Evolutionary conservation across 37 sponge, comb jelly and placozoan species (phyloP).

Genomic region (Bolinopsis microptera): DNA sequence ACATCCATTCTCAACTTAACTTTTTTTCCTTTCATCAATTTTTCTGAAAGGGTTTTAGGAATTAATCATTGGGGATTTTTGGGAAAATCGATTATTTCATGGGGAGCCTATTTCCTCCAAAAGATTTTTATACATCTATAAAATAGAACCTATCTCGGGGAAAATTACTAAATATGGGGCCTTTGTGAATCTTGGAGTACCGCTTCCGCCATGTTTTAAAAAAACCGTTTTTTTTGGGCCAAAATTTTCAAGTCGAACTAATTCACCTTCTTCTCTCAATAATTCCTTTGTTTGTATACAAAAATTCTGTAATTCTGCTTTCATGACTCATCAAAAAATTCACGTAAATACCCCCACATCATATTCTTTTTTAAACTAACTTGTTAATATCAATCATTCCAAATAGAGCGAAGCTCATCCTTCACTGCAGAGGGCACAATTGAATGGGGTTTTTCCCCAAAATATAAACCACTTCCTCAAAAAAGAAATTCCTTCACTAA

Average conservation of each 20-base stretch:
- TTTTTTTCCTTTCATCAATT: not conserved
- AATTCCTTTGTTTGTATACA: too few relatives aligned
- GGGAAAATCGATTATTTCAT: too few relatives aligned
- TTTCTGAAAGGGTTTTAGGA: slow-evolving; percentile 38
- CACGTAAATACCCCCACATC: too few relatives aligned
- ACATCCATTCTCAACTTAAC: slow-evolving; percentile 53
- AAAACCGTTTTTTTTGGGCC: slow-evolving; percentile 18
- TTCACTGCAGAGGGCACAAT: not conserved
- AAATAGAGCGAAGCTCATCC: not conserved
- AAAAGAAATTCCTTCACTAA: not conserved
- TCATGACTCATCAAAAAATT: too few relatives aligned
- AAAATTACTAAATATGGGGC: slow-evolving; percentile 31
- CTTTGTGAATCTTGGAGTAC: slow-evolving; percentile 7
- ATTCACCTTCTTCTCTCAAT: too few relatives aligned
- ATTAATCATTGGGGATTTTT: too few relatives aligned
- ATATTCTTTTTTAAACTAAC: too few relatives aligned
- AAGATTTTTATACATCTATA: too few relatives aligned
- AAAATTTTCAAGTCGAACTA: not conserved
- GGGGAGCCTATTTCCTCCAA: too few relatives aligned
- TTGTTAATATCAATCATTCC: too few relatives aligned
- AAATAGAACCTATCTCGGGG: not conserved
- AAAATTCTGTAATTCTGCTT: too few relatives aligned
- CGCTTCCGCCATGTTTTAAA: slow-evolving; percentile 10
- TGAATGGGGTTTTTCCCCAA: not conserved
- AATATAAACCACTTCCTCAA: not conserved